Conservation (phyloP, 1,140 invertebrate genomes). For the Bombus waltoni region DNA sequence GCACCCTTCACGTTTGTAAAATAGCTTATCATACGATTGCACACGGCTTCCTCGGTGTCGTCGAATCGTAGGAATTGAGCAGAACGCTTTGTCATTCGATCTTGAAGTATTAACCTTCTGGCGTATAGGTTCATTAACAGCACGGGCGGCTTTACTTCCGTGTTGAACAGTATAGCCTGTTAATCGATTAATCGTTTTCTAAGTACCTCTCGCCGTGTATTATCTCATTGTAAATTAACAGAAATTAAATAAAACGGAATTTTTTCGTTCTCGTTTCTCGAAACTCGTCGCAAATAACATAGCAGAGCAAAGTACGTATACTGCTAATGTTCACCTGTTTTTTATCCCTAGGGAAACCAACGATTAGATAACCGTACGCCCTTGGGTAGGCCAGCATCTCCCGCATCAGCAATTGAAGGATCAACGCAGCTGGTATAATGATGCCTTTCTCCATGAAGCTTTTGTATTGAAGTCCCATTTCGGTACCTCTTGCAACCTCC, state of each 20-base stretch:
- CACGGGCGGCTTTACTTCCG: slow-evolving; percentile 51
- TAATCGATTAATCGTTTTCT: slow-evolving; percentile 14
- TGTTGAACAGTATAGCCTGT: slow-evolving; percentile 53
- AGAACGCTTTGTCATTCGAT: slow-evolving; percentile 53
- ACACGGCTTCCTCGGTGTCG: slow-evolving; percentile 56
- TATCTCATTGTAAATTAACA: background rate
- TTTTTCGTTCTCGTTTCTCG: background rate
- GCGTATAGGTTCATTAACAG: slow-evolving; percentile 63
- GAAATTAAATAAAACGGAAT: background rate
- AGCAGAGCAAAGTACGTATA: background rate
- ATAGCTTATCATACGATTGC: slow-evolving; percentile 57
- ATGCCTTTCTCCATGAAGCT: slow-evolving; percentile 21
- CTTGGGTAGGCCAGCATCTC: slow-evolving; percentile 64
- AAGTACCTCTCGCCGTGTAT: background rate
- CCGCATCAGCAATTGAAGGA: slow-evolving; percentile 58
- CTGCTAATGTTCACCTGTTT: slow-evolving; percentile 54
- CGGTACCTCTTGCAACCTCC: slow-evolving; percentile 43
- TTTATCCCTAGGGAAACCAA: slow-evolving; percentile 70
- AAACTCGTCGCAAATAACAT: background rate
- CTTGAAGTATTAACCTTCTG: slow-evolving; percentile 52
- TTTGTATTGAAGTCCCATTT: slow-evolving; percentile 28
- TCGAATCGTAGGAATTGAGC: slow-evolving; percentile 50
- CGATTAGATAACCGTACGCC: slow-evolving; percentile 64
- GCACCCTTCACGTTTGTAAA: slow-evolving; percentile 50
- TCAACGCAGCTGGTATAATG: slow-evolving; percentile 43